phyloP scores from a whole-genome alignment of 1,140 invertebrate species.

The Bactericera cockerelli region DNA sequence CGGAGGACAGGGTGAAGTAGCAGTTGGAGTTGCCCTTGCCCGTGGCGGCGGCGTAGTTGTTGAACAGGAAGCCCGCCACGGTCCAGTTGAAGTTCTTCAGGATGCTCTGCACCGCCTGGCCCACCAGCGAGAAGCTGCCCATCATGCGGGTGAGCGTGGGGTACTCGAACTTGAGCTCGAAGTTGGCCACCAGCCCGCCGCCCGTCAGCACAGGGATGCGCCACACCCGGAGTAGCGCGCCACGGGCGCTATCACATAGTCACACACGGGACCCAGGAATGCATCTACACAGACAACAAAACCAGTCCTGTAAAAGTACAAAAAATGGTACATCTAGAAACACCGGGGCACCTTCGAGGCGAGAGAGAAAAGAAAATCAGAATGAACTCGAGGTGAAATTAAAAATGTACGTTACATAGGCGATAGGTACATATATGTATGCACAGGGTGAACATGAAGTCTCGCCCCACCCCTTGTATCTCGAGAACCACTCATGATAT shows the following conservation, averaged over 20 bases:
- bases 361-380: background rate
- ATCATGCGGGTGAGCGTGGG: conserved; percentile 70
- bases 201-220: conserved; percentile 71
- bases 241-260: conserved; percentile 80
- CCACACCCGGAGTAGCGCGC: conserved; percentile 75
- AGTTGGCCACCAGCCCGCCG: conserved; percentile 65
- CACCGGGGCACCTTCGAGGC: background rate
- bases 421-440: too few species aligned
- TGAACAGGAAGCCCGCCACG: conserved; percentile 47
- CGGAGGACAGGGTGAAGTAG: conserved; percentile 49
- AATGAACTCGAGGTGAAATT: background rate
- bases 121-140: conserved; percentile 60
- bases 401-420: too few species aligned
- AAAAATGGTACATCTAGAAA: conserved; percentile 1
- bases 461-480: too few species aligned
- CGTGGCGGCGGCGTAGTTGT: conserved; percentile 41
- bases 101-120: conserved; percentile 49
- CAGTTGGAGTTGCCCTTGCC: conserved; percentile 50
- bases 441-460: too few species aligned
- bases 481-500: too few species aligned
- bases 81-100: conserved; percentile 54
- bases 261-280: conserved; percentile 79
- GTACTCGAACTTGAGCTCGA: conserved; percentile 52
- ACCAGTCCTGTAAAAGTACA: conserved; percentile 8
- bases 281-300: conserved; percentile 42